A percentile compares a stretch with the other conserved stretches of the same genome.
phyloP scores from a whole-genome alignment of 2,888 invertebrate genomes.

The Caenorhabditis zanzibari region DNA sequence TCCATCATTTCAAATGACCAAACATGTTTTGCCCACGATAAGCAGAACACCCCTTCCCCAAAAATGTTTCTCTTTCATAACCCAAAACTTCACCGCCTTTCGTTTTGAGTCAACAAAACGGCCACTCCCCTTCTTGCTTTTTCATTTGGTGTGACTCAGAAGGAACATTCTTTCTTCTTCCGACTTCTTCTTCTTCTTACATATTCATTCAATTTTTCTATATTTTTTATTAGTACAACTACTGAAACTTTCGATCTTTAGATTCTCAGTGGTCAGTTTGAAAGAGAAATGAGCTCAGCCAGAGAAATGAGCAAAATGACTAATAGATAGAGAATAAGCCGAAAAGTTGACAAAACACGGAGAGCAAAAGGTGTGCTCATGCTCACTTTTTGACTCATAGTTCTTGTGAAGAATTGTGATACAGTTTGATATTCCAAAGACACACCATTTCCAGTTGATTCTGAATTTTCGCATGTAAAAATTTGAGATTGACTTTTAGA shows the following conservation, averaged over 20 bases:
- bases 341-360: conserved; percentile 47
- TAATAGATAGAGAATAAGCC: conserved; percentile 41
- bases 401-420: not conserved
- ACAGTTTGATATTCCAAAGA: not conserved
- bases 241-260: not conserved
- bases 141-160: conserved; percentile 27
- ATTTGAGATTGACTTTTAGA: not conserved
- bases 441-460: not conserved
- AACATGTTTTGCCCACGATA: conserved; percentile 36
- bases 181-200: not conserved
- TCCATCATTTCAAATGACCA: conserved; percentile 28
- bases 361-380: conserved; percentile 8
- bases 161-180: conserved; percentile 14
- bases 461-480: not conserved
- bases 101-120: conserved; percentile 39
- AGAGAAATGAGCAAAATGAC: conserved; percentile 12
- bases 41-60: conserved; percentile 22
- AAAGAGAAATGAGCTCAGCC: not conserved
- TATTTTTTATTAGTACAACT: not conserved
- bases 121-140: conserved; percentile 16
- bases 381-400: conserved; percentile 36
- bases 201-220: not conserved
- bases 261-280: not conserved
- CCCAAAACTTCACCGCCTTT: conserved; percentile 25
- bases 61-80: conserved; percentile 45